phyloP scores from a whole-genome alignment of 2,888 invertebrate genomes.

The Sarcophaga rosellei region DNA sequence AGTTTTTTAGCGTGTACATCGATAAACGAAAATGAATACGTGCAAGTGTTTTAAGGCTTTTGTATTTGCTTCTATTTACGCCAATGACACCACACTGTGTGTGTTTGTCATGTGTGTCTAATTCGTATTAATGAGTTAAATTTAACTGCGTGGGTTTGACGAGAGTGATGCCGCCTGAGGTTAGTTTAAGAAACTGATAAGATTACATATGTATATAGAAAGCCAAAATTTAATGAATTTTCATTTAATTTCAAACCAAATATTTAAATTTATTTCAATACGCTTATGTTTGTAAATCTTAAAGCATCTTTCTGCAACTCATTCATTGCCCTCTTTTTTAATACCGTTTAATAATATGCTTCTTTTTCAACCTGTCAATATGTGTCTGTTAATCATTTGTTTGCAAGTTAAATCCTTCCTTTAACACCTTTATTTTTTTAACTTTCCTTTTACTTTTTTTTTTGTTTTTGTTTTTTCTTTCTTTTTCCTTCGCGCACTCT shows the following conservation, averaged over 20 bases:
- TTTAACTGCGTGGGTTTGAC: slow-evolving; percentile 16
- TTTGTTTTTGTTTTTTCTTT: too few relatives aligned
- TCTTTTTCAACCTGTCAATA: slow-evolving; percentile 49
- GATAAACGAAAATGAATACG: not conserved
- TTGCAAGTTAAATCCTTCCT: slow-evolving; percentile 59
- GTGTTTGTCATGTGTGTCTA: slow-evolving; percentile 37
- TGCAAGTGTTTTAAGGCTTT: not conserved
- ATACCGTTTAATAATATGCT: slow-evolving; percentile 9
- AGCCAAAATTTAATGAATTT: not conserved
- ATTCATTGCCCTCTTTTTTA: not conserved
- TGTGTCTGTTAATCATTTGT: slow-evolving; percentile 58
- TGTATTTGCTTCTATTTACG: not conserved
- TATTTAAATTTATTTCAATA: not conserved
- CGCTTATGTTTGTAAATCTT: not conserved
- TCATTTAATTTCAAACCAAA: not conserved
- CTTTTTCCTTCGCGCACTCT: not conserved
- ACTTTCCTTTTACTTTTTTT: slow-evolving; percentile 1
- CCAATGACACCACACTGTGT: not conserved
- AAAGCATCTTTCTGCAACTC: not conserved
- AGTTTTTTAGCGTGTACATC: not conserved
- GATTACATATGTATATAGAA: not conserved
- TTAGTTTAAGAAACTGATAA: not conserved
- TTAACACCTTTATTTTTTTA: slow-evolving; percentile 53
- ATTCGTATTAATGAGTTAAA: slow-evolving; percentile 58
- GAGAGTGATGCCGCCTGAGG: slow-evolving; percentile 1